Conservation (phyloP, 1,140 invertebrate species). For the Bathynomus jamesi region DNA sequence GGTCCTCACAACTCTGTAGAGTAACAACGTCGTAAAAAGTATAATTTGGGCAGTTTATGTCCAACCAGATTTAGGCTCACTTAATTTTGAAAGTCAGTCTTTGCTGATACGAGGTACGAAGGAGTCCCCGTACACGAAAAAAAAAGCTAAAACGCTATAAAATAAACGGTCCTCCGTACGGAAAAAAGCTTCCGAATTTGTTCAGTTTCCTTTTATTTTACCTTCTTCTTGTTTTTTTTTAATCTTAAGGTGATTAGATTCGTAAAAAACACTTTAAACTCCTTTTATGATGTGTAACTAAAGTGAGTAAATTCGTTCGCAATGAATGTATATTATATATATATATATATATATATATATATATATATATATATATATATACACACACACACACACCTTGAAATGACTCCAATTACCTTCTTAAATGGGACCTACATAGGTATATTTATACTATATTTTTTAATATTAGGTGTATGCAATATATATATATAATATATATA, state of each 20-base stretch:
- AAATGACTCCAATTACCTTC: too few species aligned
- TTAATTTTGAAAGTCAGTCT: not conserved
- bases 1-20: too few species aligned
- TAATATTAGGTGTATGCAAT: too few species aligned
- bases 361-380: not conserved
- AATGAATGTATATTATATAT: not conserved
- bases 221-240: too few species aligned
- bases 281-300: not conserved
- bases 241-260: not conserved
- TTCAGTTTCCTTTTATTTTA: too few species aligned
- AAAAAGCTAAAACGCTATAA: too few species aligned
- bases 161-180: too few species aligned
- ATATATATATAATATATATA: too few species aligned
- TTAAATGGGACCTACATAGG: too few species aligned
- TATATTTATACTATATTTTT: too few species aligned
- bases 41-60: not conserved
- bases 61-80: not conserved
- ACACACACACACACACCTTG: not conserved
- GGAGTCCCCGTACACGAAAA: not conserved
- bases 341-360: constrained; percentile 3
- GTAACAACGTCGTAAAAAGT: not conserved
- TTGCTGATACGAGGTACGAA: not conserved
- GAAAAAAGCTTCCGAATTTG: too few species aligned
- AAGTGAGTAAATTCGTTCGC: not conserved
- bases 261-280: not conserved